Conservation (phyloP, 2,888 invertebrate genomes). For the Ormyrus nitidulus region DNA sequence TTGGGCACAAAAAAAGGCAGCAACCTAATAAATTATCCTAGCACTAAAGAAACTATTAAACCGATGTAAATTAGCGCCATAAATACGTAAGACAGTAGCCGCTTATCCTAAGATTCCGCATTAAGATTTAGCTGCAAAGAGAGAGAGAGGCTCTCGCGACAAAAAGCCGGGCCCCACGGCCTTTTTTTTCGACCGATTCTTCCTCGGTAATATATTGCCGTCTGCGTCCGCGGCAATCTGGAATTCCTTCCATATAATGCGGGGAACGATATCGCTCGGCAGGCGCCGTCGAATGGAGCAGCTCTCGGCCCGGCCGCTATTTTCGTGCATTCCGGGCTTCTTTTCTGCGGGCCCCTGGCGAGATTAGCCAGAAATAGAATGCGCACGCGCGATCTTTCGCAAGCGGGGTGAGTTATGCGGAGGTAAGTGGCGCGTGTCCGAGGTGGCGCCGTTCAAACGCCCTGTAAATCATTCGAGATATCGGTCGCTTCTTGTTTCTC, state of each 20-base stretch:
- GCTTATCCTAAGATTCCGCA: conserved; percentile 60
- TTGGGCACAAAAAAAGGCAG: not conserved
- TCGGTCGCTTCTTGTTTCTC: not conserved
- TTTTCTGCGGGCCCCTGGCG: not conserved
- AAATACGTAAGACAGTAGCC: conserved; percentile 67
- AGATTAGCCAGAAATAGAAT: conserved; percentile 36
- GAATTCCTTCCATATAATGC: conserved; percentile 32
- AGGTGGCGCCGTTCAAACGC: conserved; percentile 27
- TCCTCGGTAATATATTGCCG: conserved; percentile 10
- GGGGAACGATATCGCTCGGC: not conserved
- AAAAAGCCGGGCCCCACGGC: not conserved
- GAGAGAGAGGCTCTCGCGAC: not conserved
- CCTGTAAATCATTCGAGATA: conserved; percentile 34
- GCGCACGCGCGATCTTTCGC: not conserved
- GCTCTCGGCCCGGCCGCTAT: not conserved
- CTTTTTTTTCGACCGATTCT: conserved; percentile 8
- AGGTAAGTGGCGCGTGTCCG: not conserved
- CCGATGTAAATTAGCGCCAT: conserved; percentile 35
- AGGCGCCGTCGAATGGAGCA: not conserved
- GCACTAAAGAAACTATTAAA: not conserved
- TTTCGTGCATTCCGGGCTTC: not conserved
- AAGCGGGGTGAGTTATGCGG: not conserved
- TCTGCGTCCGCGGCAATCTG: conserved; percentile 1
- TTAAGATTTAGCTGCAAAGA: conserved; percentile 62
- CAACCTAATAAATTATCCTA: conserved; percentile 5